These are phyloP conservation scores for Daktulosphaira vitifoliae DNA, from an alignment of 1,140 invertebrate genomes.

Conservation along the genomic window DNA sequence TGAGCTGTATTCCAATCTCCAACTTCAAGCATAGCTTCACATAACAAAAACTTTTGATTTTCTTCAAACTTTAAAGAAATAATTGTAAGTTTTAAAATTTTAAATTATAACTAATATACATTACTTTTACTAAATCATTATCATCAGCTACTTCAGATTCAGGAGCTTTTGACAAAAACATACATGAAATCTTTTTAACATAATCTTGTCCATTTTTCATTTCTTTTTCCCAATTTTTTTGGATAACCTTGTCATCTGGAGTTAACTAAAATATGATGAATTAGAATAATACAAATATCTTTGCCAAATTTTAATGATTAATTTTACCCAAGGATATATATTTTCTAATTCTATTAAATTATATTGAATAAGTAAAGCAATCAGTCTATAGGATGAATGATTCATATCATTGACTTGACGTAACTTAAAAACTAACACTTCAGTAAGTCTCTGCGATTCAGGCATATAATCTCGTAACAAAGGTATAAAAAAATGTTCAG, in stretches of 20 bases:
- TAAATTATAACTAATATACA: not conserved
- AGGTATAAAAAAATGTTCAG: constrained; percentile 68
- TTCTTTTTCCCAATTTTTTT: constrained; percentile 70
- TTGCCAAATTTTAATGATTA: not conserved
- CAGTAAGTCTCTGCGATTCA: constrained; percentile 73
- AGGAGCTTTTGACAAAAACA: constrained; percentile 76
- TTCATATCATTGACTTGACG: constrained; percentile 56
- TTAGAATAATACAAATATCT: not conserved
- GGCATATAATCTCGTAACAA: constrained; percentile 78
- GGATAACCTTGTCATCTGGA: constrained; percentile 74
- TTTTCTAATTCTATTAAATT: constrained; percentile 74
- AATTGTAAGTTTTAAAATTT: not conserved
- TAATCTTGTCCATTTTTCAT: constrained; percentile 53
- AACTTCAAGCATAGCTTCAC: constrained; percentile 76
- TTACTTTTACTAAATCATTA: constrained; percentile 48
- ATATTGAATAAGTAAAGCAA: constrained; percentile 82
- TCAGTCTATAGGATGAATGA: constrained; percentile 76
- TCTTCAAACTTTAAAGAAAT: constrained; percentile 49
- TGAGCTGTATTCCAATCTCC: constrained; percentile 84
- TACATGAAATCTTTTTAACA: constrained; percentile 49
- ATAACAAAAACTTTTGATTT: constrained; percentile 91
- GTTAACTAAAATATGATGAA: constrained; percentile 53
- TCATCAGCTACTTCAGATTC: constrained; percentile 61
- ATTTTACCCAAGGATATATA: constrained; percentile 82
- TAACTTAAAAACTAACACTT: constrained; percentile 89